Evolutionary conservation across 2,888 invertebrate genomes (phyloP).

Genomic region (Caenorhabditis afra): DNA sequence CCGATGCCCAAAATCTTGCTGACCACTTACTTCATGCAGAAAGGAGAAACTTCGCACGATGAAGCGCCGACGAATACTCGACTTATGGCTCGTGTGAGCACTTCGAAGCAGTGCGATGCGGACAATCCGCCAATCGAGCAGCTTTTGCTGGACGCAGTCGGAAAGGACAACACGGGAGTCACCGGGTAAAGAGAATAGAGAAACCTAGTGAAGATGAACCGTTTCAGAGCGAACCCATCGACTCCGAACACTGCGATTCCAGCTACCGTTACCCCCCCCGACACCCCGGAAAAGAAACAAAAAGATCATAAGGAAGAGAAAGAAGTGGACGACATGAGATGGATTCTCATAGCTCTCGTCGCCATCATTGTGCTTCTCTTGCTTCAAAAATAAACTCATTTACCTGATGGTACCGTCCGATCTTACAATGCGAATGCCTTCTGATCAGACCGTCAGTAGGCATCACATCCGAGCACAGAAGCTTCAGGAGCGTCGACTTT

Average conservation of each 20-base stretch:
- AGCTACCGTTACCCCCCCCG: slow-evolving; percentile 12
- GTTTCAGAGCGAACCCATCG: slow-evolving; percentile 30
- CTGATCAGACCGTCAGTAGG: slow-evolving; percentile 97
- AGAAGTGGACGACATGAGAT: slow-evolving; percentile 49
- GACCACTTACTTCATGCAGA: slow-evolving; percentile 63
- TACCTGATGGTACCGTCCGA: slow-evolving; percentile 96
- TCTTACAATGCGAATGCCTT: slow-evolving; percentile 96
- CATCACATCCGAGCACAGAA: slow-evolving; percentile 94
- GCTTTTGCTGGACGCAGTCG: slow-evolving; percentile 71
- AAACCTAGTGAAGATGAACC: background rate
- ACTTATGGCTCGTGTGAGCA: slow-evolving; percentile 56
- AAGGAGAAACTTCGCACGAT: slow-evolving; percentile 53
- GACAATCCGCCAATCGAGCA: slow-evolving; percentile 72
- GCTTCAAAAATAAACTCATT: slow-evolving; percentile 28
- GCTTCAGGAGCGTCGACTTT: slow-evolving; percentile 95
- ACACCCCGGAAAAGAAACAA: slow-evolving; percentile 27
- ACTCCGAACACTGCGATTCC: slow-evolving; percentile 39
- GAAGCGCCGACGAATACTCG: slow-evolving; percentile 62
- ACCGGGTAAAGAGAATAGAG: slow-evolving; percentile 12
- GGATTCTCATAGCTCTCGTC: slow-evolving; percentile 45
- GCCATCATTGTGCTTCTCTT: slow-evolving; percentile 39
- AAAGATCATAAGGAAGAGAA: slow-evolving; percentile 17
- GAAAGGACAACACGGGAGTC: slow-evolving; percentile 47
- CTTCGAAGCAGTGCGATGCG: slow-evolving; percentile 63
- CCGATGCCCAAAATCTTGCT: slow-evolving; percentile 69